Base-by-base conservation (phyloP, 2,113 vertebrate species). In the Calyptommatus sinebrachiatus region DNA sequence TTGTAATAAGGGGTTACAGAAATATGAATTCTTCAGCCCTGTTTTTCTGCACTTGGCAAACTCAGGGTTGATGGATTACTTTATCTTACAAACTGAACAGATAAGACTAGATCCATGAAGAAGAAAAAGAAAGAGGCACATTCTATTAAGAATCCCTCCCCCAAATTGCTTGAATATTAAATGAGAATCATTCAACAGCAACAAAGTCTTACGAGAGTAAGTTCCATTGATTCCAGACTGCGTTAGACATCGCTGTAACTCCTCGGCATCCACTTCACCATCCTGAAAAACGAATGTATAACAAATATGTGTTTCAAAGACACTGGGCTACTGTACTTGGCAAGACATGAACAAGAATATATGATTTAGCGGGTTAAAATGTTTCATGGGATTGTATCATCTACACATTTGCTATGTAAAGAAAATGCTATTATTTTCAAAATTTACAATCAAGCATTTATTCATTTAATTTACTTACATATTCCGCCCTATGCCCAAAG, bases 181-280 rank as follows among this genome's bases (percentile, higher is more conserved):
- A 74, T n/a, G 22, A n/a, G 45, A 71, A 35, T 53, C 24, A 41
- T 73, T 48, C 29, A 63, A 1, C 0, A 78, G 63, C 72, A 62
- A 79, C 28, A 14, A 28, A 35, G 28, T 94, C 97, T 96, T 93
- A 98, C 96, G 95, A 72, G 88, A 87, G 71, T 95, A 97, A 80
- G 88, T 93, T 79, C 96, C 96, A 50, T 90, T 94, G 88, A 98
- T 95, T 70, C 95, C 97, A 41, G 96, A 90, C 88, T 97, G 94
- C 16, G 97, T 96, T 89, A 98, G 93, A 88, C 95, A 97, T 86
- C 92, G 94, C 91, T 97, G 97, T 46, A 99, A 95, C 79, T 98
- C 97, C 81, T 97, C 94, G 0, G 96, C 96, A 85, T 97, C 97
- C 18, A 96, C 90, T 91, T 98, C 97, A 8, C 96, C 96, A 72